Evolutionary conservation across 2,113 vertebrate species (phyloP).

Genomic region (Gadus macrocephalus): DNA sequence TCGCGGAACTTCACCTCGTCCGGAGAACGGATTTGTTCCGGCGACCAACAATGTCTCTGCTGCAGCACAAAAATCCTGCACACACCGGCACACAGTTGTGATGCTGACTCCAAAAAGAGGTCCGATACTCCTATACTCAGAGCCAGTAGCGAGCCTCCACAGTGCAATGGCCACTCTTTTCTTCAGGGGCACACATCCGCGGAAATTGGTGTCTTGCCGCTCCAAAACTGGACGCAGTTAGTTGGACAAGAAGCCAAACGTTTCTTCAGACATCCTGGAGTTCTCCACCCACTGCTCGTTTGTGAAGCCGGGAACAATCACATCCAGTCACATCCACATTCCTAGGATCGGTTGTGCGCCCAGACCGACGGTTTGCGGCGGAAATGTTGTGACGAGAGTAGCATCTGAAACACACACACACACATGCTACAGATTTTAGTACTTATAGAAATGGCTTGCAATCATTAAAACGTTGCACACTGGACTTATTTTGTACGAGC

Average conservation of each 20-base stretch:
- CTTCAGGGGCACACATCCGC: too few relatives aligned
- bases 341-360: background rate
- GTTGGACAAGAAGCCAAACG: too few relatives aligned
- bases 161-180: slow-evolving; percentile 26
- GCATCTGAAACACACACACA: background rate
- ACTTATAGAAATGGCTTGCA: too few relatives aligned
- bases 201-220: too few relatives aligned
- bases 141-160: slow-evolving; percentile 24
- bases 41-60: background rate
- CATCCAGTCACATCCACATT: slow-evolving; percentile 27
- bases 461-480: too few relatives aligned
- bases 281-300: slow-evolving; percentile 26
- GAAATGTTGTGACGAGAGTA: background rate
- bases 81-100: slow-evolving; percentile 23
- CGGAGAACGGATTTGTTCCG: too few relatives aligned
- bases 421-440: background rate
- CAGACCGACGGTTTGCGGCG: background rate
- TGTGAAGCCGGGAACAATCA: slow-evolving; percentile 23
- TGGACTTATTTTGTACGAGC: too few relatives aligned
- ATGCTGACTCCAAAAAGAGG: slow-evolving; percentile 29
- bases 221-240: too few relatives aligned
- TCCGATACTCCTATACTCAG: slow-evolving; percentile 21
- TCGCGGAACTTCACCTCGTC: too few relatives aligned
- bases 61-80: slow-evolving; percentile 26
- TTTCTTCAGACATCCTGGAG: background rate